Evolutionary conservation across 2,113 vertebrate genomes (phyloP).

Genomic region (Muntiacus reevesi): DNA sequence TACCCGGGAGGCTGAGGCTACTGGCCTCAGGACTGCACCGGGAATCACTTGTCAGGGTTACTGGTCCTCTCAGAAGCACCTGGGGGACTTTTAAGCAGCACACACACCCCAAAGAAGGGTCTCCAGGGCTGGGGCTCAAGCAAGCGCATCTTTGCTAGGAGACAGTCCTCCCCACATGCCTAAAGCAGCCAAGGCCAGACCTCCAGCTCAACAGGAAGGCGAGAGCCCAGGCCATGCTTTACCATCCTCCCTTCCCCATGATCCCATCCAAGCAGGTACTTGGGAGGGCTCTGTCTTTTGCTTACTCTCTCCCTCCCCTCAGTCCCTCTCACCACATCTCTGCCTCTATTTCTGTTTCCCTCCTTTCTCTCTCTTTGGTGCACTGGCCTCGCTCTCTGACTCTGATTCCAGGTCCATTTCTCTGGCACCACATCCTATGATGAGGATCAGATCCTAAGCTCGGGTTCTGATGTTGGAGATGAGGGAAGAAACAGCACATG

Average conservation of each 20-base stretch:
- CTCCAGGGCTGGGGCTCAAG: background rate
- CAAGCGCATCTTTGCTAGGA: background rate
- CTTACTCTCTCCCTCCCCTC: background rate
- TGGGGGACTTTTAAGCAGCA: background rate
- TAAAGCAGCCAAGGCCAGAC: background rate
- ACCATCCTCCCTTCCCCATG: background rate
- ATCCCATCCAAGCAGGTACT: background rate
- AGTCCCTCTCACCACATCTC: background rate
- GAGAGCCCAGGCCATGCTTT: background rate
- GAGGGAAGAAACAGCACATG: background rate
- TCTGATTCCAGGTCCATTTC: background rate
- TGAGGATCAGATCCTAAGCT: background rate
- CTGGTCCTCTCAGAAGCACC: background rate
- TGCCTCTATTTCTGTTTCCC: background rate
- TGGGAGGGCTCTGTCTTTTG: background rate
- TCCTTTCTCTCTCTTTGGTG: background rate
- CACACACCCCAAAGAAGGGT: background rate
- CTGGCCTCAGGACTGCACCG: background rate
- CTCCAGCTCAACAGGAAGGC: background rate
- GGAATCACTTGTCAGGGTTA: background rate
- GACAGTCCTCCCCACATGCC: background rate
- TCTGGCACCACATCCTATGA: background rate
- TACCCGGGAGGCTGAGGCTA: background rate
- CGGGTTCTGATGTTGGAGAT: background rate
- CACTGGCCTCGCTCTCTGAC: background rate